Evolutionary conservation across 2,888 invertebrate species (phyloP).

Genomic region (Cephus pulcher): DNA sequence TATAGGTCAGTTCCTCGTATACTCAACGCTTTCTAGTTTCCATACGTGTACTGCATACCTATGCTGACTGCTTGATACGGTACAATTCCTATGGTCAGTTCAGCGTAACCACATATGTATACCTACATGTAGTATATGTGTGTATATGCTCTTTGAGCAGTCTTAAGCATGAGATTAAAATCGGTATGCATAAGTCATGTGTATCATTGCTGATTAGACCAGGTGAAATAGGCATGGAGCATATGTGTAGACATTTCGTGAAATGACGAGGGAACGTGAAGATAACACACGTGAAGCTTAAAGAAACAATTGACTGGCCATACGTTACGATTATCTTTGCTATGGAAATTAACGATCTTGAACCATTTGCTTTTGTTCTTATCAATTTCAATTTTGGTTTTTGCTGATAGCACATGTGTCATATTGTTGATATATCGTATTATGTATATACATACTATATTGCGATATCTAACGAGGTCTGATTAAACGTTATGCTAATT

Average conservation of each 20-base stretch:
- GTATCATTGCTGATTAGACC: not conserved
- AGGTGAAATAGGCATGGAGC: not conserved
- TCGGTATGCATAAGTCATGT: not conserved
- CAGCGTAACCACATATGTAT: not conserved
- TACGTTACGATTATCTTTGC: not conserved
- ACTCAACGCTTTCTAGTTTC: not conserved
- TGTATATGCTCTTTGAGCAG: too few relatives aligned
- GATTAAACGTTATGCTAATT: slow-evolving; percentile 14
- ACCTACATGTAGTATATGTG: not conserved
- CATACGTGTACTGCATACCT: not conserved
- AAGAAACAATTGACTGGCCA: not conserved
- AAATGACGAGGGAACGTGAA: not conserved
- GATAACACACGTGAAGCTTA: not conserved
- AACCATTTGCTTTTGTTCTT: not conserved
- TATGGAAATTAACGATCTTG: not conserved
- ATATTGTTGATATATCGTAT: not conserved
- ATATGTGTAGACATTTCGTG: not conserved
- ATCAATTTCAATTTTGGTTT: not conserved
- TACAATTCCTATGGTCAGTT: not conserved
- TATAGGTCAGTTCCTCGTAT: not conserved
- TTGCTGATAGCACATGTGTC: not conserved
- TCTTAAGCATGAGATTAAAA: not conserved
- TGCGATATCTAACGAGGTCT: not conserved
- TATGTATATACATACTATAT: not conserved
- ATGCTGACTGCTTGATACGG: not conserved